Base-by-base conservation (phyloP, 2,888 invertebrate species). In the Volucella inanis region DNA sequence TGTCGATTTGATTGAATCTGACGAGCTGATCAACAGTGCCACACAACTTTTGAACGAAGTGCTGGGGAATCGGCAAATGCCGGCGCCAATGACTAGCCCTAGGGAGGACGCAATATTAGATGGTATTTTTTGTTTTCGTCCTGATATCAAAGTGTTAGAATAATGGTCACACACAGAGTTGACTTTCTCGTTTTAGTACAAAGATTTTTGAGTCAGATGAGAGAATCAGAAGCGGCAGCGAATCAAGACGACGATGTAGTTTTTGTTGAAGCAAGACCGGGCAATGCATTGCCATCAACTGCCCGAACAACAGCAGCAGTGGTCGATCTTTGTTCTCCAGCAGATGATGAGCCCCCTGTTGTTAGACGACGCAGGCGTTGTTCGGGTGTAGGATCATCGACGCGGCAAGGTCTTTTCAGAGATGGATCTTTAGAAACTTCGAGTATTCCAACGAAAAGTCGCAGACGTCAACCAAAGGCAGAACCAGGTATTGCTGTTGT, bases 191-290 rank as follows among this genome's bases (percentile, higher is more conserved):
- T 68, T 59, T n/a, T 31, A 86, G 86, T 82, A 18, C 82, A 78
- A 74, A 70, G 55, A 65, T 82, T 86, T 41, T 65, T 86, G 0
- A 72, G 39, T 47, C 77, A 81, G 10, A 80, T 83, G 52, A 59
- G 83, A 8, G 83, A 78, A 10, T 14, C 47, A 0, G 78, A 83
- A 38, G 41, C 54, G 0, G 15, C 45, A 31, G 31, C 31, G 31
- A 31, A 31, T 0, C 65, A 57, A 12, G 87, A 87, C 11, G 87
- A 87, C 31, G 88, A 87, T 15, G 87, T 87, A 0, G 78, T 87
- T 0, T 87, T 87, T 15, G 86, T 87, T 1, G 75, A 62, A 15
- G 80, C 76, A 8, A 77, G 87, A 8, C 81, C 83, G 2, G 85
- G 85, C 41, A 84, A 72, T 43, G 84, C 75, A 1, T 45, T 61